Percentiles rank a stretch among this genome's conserved stretches.
These are phyloP conservation scores for Spicauda simplicius DNA, from an alignment of 2,888 invertebrate species.

Conservation along the genomic window DNA sequence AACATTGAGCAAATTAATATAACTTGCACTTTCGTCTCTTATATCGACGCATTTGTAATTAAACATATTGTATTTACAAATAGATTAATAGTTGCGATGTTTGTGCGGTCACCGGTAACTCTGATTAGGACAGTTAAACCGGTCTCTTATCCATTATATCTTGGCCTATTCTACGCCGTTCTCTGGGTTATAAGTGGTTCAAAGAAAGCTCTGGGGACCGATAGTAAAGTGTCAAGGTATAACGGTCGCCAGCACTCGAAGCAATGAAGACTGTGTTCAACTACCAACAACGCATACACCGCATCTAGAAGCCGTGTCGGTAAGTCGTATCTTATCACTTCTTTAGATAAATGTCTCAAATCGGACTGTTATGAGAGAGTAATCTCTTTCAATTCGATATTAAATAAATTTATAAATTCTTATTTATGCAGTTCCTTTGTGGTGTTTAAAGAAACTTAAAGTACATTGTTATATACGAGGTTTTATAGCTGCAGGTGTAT, in stretches of 20 bases:
- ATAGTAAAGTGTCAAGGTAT: constrained; percentile 24
- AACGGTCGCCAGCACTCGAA: constrained; percentile 19
- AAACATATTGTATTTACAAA: constrained; percentile 1
- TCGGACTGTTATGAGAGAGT: background rate
- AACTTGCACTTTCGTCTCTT: background rate
- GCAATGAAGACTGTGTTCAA: constrained; percentile 4
- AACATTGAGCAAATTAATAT: background rate
- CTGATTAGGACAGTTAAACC: constrained; percentile 40
- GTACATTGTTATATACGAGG: background rate
- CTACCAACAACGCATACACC: constrained; percentile 41
- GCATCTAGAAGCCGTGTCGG: constrained; percentile 48
- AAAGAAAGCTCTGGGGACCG: constrained; percentile 13
- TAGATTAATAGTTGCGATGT: constrained; percentile 6
- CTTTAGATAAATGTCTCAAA: constrained; percentile 21
- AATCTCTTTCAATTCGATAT: constrained; percentile 5
- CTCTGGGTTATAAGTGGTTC: constrained; percentile 27
- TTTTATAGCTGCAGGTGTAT: background rate
- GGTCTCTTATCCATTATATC: constrained; percentile 39
- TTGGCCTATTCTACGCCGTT: constrained; percentile 30
- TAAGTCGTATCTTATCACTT: constrained; percentile 51
- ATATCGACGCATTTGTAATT: background rate
- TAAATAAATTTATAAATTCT: background rate
- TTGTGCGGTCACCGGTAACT: constrained; percentile 16
- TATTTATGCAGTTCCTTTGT: background rate
- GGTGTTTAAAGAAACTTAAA: background rate